Evolutionary conservation across 2,113 vertebrate genomes (phyloP), one percentile per base, ranked within the genome.

Genomic region (Gymnocephalus cernua): DNA sequence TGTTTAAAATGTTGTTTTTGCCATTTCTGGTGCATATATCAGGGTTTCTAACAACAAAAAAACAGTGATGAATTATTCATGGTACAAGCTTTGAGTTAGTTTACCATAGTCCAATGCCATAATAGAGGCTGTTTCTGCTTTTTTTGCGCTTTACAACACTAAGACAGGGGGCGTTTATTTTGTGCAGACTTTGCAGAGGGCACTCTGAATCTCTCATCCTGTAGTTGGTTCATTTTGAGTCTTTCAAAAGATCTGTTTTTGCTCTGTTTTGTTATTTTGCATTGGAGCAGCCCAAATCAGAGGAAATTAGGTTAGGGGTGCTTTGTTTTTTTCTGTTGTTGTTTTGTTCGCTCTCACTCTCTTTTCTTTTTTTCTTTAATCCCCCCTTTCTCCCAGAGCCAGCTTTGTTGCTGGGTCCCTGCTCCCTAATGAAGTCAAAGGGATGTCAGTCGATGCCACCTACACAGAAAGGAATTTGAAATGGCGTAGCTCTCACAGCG

Each of bases 401-500:
- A 88, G 89, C 83, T 91, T 93, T 95, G 90, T 93, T 92, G 90
- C 91, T 77, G 79, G 84, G 90, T 93, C 92, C 86, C 91, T 90
- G 87, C 92, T 92, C 88, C 89, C 85, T 92, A 93, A 95, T 91
- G 87, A 95, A 94, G 94, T 93, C 89, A 93, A 94, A 91, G 89
- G 86, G 91, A 91, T 92, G 91, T 89, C 90, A 86, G 89, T 92
- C 84, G 91, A 88, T 92, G 92, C 90, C 92, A 94, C 90, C 90
- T 94, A 94, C 92, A 93, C 89, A 90, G 91, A 90, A 79, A 92
- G 89, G 92, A 93, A 94, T 95, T 93, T 93, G 80, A 90, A 87
- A 91, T 93, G 87, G 85, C 74, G 77, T 83, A 79, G 84, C 86
- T 90, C 83, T 91, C 69, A 13, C 68, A 32, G 83, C 75, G 61